Evolutionary conservation across 30 jellyfish, hydroid and myxozoan genomes (phyloP).

Genomic region (Chironex yamaguchii): DNA sequence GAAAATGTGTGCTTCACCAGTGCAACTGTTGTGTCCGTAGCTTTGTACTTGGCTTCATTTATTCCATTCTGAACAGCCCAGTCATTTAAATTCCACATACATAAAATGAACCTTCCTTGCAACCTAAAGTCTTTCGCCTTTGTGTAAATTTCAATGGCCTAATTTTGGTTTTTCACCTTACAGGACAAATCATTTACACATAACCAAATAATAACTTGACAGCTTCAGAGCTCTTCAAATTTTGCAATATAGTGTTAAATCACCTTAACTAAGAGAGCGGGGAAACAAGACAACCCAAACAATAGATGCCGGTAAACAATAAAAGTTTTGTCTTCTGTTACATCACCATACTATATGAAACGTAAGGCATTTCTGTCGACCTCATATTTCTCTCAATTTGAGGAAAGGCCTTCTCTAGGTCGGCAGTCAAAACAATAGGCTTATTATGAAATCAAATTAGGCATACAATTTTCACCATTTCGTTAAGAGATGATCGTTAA

Average conservation of each 20-base stretch:
- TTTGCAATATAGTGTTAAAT: background rate
- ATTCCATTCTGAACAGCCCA: conserved; percentile 8
- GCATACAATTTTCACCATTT: conserved; percentile 16
- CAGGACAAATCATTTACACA: conserved; percentile 27
- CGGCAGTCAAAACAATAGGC: conserved; percentile 19
- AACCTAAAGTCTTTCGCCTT: conserved; percentile 16
- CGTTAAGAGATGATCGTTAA: background rate
- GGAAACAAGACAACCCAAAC: conserved; percentile 37
- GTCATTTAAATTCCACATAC: conserved; percentile 41
- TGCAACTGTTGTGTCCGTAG: too few relatives aligned
- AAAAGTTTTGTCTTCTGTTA: background rate
- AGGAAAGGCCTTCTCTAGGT: conserved; percentile 38
- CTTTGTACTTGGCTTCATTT: background rate
- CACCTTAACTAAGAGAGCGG: conserved; percentile 26
- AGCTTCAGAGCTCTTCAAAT: conserved; percentile 8
- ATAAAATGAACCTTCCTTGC: conserved; percentile 53
- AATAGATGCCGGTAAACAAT: conserved; percentile 29
- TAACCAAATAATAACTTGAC: conserved; percentile 7
- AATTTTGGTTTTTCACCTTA: background rate
- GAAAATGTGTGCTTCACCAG: too few relatives aligned
- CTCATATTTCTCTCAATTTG: conserved; percentile 15
- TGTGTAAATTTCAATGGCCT: conserved; percentile 1
- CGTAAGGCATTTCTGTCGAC: conserved; percentile 19
- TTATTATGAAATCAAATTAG: conserved; percentile 11
- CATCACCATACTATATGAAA: conserved; percentile 38